A percentile compares a stretch with the other conserved stretches of the same genome.
phyloP scores from a whole-genome alignment of 2,113 vertebrate species.

The Emydura subglobosa region DNA sequence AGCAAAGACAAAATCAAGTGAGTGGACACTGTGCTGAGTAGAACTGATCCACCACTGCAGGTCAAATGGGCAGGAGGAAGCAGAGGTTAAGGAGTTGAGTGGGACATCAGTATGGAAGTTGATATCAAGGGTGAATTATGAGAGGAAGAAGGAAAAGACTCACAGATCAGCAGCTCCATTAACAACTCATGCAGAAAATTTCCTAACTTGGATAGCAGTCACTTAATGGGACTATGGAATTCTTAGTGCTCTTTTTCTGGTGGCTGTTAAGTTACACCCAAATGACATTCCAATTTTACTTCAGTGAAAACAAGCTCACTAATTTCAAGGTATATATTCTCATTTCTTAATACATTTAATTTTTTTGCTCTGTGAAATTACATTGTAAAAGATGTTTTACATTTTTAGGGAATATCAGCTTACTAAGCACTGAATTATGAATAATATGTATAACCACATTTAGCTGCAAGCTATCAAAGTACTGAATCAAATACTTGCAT shows the following conservation, averaged over 20 bases:
- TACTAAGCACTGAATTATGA: conserved; percentile 35
- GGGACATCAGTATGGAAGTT: neutral
- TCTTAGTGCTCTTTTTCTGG: neutral
- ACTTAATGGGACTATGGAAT: neutral
- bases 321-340: neutral
- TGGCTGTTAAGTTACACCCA: conserved; percentile 27
- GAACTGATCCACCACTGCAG: neutral
- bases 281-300: conserved; percentile 36
- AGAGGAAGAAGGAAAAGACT: too few species aligned
- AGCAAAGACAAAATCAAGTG: fast-evolving
- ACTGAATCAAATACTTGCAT: neutral
- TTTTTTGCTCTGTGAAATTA: conserved; percentile 52
- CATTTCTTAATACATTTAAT: conserved; percentile 44
- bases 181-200: neutral
- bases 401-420: conserved; percentile 19
- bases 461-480: conserved; percentile 36
- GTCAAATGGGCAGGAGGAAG: neutral
- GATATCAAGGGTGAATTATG: neutral
- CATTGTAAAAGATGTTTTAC: conserved; percentile 52
- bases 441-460: neutral
- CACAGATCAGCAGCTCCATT: neutral
- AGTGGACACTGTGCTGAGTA: neutral
- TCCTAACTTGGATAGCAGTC: neutral
- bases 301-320: neutral
- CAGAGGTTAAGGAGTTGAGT: neutral